Evolutionary conservation across 2,113 vertebrate genomes (phyloP).

Genomic region (Panthera leo): DNA sequence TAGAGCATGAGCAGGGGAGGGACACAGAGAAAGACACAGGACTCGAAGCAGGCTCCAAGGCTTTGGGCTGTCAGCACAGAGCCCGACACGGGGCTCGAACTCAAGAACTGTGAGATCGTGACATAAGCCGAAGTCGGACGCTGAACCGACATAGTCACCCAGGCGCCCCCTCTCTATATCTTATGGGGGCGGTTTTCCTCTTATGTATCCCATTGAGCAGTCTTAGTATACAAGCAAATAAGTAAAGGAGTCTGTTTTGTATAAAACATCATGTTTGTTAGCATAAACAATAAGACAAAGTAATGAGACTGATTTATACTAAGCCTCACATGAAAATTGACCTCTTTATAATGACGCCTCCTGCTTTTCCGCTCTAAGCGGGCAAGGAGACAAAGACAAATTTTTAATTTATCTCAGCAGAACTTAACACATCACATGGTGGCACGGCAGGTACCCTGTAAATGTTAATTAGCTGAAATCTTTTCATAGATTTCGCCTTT

Average conservation of each 20-base stretch:
- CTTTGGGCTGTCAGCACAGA: too few species aligned
- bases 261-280: background rate
- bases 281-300: background rate
- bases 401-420: background rate
- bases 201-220: background rate
- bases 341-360: background rate
- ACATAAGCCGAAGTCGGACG: too few species aligned
- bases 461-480: constrained; percentile 26
- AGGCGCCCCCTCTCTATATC: too few species aligned
- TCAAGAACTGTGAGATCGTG: too few species aligned
- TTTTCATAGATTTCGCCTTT: constrained; percentile 30
- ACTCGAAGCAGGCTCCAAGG: too few species aligned
- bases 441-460: background rate
- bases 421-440: background rate
- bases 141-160: too few species aligned
- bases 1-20: too few species aligned
- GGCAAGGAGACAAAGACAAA: constrained; percentile 10
- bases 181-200: background rate
- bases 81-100: too few species aligned
- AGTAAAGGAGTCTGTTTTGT: background rate
- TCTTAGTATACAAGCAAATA: background rate
- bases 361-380: background rate
- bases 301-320: background rate
- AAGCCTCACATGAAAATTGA: background rate
- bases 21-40: too few species aligned